A percentile compares a stretch with the other conserved stretches of the same genome.
phyloP scores from a whole-genome alignment of 2,113 vertebrate species.

The Pycnonotus jocosus region DNA sequence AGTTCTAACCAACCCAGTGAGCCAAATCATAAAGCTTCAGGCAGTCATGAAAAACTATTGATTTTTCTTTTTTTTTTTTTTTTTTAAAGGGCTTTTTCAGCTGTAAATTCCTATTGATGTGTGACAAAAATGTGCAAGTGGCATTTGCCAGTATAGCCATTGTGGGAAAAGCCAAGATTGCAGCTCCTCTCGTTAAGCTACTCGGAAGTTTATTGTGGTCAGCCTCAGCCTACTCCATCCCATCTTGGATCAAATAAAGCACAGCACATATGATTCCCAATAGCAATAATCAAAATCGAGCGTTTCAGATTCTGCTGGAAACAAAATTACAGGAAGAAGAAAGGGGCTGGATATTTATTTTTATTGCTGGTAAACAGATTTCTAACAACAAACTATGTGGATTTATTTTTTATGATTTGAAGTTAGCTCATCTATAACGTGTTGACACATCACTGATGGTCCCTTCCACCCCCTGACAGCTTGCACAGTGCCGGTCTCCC shows the following conservation, averaged over 20 bases:
- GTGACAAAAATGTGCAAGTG: conserved; percentile 54
- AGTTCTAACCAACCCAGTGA: conserved; percentile 53
- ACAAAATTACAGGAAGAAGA: background rate
- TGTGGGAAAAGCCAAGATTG: conserved; percentile 17
- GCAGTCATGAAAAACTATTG: conserved; percentile 58
- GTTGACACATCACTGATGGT: accelerated
- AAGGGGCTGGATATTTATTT: background rate
- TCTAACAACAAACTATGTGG: background rate
- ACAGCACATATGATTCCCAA: background rate
- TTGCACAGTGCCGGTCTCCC: accelerated
- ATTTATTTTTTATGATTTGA: background rate
- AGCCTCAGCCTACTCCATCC: background rate
- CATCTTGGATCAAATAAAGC: conserved; percentile 14
- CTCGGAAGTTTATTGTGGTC: background rate
- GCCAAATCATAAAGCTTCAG: conserved; percentile 63
- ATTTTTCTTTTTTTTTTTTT: background rate
- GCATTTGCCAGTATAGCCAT: background rate
- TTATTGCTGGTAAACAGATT: background rate
- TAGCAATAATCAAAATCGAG: background rate
- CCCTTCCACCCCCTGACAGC: background rate
- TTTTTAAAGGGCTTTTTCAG: background rate
- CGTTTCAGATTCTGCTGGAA: background rate
- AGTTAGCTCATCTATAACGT: background rate
- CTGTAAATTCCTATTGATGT: conserved; percentile 61
- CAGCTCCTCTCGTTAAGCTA: background rate